These are phyloP conservation scores for Porites lutea DNA, from an alignment of 64 coral and sea anemone genomes.

Conservation along the genomic window DNA sequence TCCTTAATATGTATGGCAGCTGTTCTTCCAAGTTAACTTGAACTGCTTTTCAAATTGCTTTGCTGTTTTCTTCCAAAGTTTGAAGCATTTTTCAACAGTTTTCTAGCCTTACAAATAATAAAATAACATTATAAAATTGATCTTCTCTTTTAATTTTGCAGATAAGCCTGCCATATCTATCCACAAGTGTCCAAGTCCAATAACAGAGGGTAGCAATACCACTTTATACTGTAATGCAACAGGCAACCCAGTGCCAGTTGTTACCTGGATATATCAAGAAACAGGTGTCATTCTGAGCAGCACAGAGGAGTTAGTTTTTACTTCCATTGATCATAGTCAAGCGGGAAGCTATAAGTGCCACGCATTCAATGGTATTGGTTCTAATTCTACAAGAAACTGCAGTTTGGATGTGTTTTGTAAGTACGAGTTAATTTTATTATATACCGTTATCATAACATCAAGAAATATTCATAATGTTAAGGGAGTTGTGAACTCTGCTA, in stretches of 20 bases:
- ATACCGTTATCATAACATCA: too few species aligned
- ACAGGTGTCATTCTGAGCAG: not conserved
- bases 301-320: not conserved
- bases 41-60: too few species aligned
- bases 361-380: not conserved
- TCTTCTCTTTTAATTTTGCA: not conserved
- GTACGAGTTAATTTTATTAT: not conserved
- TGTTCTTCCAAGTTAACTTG: too few species aligned
- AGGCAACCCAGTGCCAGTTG: not conserved
- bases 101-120: too few species aligned
- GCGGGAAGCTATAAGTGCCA: not conserved
- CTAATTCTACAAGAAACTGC: not conserved
- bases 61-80: too few species aligned
- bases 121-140: too few species aligned
- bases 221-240: constrained; percentile 36
- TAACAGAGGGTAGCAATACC: not conserved
- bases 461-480: too few species aligned
- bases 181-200: not conserved
- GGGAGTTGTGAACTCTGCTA: too few species aligned
- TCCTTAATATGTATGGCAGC: too few species aligned
- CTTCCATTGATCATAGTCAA: not conserved
- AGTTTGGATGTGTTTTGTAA: not conserved
- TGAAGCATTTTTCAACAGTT: too few species aligned
- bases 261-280: not conserved
- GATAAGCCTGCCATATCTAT: not conserved